Conservation (phyloP, 2,888 invertebrate species). For the Oligia latruncula region DNA sequence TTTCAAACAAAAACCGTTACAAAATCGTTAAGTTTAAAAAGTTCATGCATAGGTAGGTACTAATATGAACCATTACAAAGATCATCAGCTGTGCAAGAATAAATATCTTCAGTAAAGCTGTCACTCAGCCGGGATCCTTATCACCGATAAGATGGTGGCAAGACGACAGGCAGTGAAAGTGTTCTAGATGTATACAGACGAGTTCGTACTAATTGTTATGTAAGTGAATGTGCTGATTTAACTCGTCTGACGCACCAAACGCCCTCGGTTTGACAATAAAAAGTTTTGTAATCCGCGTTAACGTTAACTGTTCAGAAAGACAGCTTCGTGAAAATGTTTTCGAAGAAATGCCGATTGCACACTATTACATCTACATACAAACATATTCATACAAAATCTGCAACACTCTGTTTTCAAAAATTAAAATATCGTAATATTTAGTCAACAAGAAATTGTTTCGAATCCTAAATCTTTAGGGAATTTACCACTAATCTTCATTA, state of each 20-base stretch:
- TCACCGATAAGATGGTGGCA: constrained; percentile 45
- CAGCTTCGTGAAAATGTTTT: constrained; percentile 2
- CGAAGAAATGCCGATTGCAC: not conserved
- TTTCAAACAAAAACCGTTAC: not conserved
- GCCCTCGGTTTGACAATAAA: constrained; percentile 64
- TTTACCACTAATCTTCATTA: not conserved
- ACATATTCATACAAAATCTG: not conserved
- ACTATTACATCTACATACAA: not conserved
- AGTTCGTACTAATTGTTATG: constrained; percentile 66
- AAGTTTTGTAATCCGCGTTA: constrained; percentile 49
- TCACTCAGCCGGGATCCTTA: constrained; percentile 38
- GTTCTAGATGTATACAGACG: constrained; percentile 58
- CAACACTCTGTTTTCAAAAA: not conserved
- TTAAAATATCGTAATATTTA: not conserved
- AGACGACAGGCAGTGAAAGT: constrained; percentile 65
- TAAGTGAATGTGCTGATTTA: constrained; percentile 65
- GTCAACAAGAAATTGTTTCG: not conserved
- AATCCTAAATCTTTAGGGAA: not conserved
- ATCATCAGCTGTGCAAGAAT: not conserved
- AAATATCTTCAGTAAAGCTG: constrained; percentile 19
- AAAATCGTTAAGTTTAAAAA: not conserved
- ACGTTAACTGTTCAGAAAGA: constrained; percentile 36
- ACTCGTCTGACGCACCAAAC: constrained; percentile 46
- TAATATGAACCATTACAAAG: not conserved
- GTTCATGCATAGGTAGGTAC: no score